These are phyloP conservation scores for Neosilurus mollespiculum DNA, from an alignment of 2,797 vertebrate species.

Conservation along the genomic window DNA sequence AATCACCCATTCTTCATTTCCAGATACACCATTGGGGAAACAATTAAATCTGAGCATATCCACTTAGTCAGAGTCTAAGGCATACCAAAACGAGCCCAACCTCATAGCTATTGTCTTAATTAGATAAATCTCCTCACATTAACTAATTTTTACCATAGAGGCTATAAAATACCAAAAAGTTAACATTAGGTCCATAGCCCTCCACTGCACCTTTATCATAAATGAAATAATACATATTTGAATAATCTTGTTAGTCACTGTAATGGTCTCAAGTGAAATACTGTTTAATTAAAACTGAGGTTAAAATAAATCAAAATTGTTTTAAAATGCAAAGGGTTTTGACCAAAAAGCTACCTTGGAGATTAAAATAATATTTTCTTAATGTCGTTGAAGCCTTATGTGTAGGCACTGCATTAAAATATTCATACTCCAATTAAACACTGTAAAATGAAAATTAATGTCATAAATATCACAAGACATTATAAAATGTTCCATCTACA, in stretches of 20 bases:
- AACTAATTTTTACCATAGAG: constrained; percentile 22
- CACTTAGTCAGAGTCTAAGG: background rate
- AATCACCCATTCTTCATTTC: constrained; percentile 49
- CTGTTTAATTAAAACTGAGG: constrained; percentile 57
- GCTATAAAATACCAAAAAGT: constrained; percentile 19
- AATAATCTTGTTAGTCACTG: constrained; percentile 27
- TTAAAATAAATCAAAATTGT: constrained; percentile 59
- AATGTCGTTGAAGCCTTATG: constrained; percentile 59
- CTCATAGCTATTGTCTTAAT: background rate
- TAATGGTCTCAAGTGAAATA: constrained; percentile 34
- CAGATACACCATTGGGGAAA: constrained; percentile 44
- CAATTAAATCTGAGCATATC: constrained; percentile 19
- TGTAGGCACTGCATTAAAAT: constrained; percentile 73
- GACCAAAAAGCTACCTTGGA: constrained; percentile 30
- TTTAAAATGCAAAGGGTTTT: constrained; percentile 67
- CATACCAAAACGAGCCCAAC: constrained; percentile 9
- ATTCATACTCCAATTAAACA: constrained; percentile 80
- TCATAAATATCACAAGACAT: constrained; percentile 76
- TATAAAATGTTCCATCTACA: constrained; percentile 63
- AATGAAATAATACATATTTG: constrained; percentile 23
- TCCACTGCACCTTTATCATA: constrained; percentile 5
- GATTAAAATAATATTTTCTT: constrained; percentile 61
- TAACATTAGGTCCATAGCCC: constrained; percentile 5
- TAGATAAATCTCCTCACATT: constrained; percentile 28
- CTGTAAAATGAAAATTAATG: constrained; percentile 76